A percentile compares a stretch with the other conserved stretches of the same genome.
Evolutionary conservation across 2,888 invertebrate species (phyloP).

Genomic region (Platypus cylindrus): DNA sequence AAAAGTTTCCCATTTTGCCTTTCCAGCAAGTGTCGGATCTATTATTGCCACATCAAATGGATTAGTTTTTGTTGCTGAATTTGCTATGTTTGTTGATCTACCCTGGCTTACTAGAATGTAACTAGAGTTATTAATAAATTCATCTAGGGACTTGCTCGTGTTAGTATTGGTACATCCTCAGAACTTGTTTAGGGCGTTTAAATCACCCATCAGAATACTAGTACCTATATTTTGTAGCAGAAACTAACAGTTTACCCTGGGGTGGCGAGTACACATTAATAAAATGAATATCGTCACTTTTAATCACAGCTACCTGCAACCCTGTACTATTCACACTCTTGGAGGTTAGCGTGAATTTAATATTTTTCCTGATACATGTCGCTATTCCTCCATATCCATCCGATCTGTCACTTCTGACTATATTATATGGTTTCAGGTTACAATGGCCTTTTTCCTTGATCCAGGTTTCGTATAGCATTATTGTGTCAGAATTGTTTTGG

Average conservation of each 20-base stretch:
- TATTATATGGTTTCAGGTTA: conserved; percentile 5
- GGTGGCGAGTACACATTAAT: background rate
- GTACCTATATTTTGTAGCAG: background rate
- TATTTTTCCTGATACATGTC: conserved; percentile 5
- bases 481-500: conserved; percentile 1
- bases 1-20: background rate
- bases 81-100: no score
- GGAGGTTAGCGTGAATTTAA: no score
- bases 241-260: background rate
- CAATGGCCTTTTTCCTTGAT: conserved; percentile 4
- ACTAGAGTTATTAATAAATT: no score
- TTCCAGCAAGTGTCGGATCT: background rate
- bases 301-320: background rate
- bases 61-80: background rate
- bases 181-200: background rate
- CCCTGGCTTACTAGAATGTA: no score
- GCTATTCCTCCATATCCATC: conserved; percentile 9
- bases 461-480: conserved; percentile 11
- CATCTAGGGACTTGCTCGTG: no score
- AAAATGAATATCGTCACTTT: conserved; percentile 1
- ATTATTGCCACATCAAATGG: conserved; percentile 7
- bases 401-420: conserved; percentile 7
- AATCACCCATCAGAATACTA: conserved; percentile 2
- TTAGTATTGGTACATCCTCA: background rate
- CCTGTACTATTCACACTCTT: background rate